Percentiles rank a stretch among this genome's conserved stretches.
phyloP scores from a whole-genome alignment of 2,888 invertebrate species.

The Troilus luridus region DNA sequence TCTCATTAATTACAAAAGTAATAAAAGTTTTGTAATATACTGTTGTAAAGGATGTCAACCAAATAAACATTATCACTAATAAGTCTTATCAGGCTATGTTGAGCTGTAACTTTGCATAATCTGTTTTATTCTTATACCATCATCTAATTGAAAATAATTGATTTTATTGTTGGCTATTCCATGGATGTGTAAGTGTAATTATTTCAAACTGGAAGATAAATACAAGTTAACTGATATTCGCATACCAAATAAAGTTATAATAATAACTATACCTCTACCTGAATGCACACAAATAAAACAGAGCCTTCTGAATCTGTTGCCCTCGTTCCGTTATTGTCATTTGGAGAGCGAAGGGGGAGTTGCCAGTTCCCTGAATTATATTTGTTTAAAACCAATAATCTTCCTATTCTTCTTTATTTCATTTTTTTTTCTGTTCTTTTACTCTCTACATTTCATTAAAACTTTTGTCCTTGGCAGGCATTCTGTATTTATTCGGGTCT shows the following conservation, averaged over 20 bases:
- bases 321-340: not conserved
- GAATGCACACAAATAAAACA: not conserved
- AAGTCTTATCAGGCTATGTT: no score
- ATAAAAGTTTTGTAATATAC: no score
- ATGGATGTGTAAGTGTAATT: no score
- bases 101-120: no score
- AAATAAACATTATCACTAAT: no score
- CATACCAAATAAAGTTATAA: not conserved
- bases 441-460: not conserved
- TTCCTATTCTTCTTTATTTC: not conserved
- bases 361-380: not conserved
- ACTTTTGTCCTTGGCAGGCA: not conserved
- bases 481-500: not conserved
- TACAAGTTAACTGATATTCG: not conserved
- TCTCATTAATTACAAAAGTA: no score
- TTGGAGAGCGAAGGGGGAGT: not conserved
- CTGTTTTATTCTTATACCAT: no score
- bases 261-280: not conserved
- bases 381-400: constrained; percentile 2
- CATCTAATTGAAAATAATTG: no score
- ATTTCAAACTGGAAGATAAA: no score
- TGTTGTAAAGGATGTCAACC: no score
- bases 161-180: no score
- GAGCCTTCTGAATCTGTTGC: not conserved
- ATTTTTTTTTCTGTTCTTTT: not conserved